Percentiles rank a stretch among this genome's conserved stretches.
phyloP scores from a whole-genome alignment of 2,113 vertebrate species.

The Elanoides forficatus region DNA sequence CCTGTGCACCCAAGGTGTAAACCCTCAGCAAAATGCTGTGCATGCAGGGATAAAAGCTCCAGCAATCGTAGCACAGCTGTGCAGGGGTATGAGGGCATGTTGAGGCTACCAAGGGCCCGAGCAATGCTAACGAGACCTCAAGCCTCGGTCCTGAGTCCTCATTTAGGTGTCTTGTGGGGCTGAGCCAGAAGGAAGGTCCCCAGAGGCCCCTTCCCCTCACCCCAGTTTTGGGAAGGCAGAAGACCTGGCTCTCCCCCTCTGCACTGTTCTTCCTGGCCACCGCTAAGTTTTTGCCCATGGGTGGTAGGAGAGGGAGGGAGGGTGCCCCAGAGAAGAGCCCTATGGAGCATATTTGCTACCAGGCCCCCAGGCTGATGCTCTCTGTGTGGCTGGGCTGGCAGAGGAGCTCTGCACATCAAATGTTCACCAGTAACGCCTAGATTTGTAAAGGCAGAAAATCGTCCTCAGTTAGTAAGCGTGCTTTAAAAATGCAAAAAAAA shows the following conservation, averaged over 20 bases:
- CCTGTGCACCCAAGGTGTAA: background rate
- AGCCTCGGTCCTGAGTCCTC: rapidly evolving
- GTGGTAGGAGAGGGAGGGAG: background rate
- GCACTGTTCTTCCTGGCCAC: background rate
- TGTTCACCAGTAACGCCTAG: background rate
- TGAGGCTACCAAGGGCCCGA: background rate
- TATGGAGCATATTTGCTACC: rapidly evolving
- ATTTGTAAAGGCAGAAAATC: background rate
- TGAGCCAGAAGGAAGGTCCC: background rate
- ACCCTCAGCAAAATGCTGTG: background rate
- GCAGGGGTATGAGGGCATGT: background rate
- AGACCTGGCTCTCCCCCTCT: background rate
- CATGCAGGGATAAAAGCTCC: background rate
- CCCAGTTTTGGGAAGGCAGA: background rate
- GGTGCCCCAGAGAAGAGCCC: background rate
- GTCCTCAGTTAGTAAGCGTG: background rate
- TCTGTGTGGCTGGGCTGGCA: background rate
- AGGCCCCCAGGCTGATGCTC: rapidly evolving
- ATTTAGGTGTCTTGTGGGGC: rapidly evolving
- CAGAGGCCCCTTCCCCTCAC: background rate
- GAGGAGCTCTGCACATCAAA: background rate
- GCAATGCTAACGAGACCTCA: background rate
- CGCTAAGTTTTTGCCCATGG: background rate
- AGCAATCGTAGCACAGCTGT: rapidly evolving
- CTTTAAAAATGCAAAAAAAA: background rate